A percentile compares a stretch with the other conserved stretches of the same genome.
phyloP scores from a whole-genome alignment of 1,140 invertebrate species.

The Babylonia areolata region DNA sequence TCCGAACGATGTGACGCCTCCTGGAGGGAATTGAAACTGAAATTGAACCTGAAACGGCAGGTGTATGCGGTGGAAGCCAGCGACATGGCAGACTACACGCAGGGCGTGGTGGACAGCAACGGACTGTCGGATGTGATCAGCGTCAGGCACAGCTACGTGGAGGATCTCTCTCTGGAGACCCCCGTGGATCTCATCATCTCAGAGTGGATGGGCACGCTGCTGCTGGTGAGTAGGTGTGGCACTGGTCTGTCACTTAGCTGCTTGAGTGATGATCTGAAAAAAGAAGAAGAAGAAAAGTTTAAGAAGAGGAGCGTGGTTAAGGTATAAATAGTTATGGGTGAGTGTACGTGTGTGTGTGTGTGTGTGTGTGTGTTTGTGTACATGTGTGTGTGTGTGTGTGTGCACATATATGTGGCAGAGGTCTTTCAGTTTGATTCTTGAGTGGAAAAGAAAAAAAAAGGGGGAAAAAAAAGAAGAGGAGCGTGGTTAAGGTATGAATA shows the following conservation, averaged over 20 bases:
- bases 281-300: no score
- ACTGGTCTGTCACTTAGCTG: no score
- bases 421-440: no score
- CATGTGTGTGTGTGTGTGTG: neutral
- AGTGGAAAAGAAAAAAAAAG: neutral
- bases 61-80: slow-evolving; percentile 69
- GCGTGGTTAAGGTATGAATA: no score
- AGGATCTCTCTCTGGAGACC: slow-evolving; percentile 52
- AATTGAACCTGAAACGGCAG: no score
- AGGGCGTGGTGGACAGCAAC: slow-evolving; percentile 63
- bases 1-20: no score
- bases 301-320: no score
- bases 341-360: neutral
- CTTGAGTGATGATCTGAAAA: no score
- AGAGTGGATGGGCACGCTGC: slow-evolving; percentile 76
- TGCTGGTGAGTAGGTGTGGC: slow-evolving; percentile 60
- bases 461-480: no score
- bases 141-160: slow-evolving; percentile 69
- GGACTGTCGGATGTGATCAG: slow-evolving; percentile 66
- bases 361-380: neutral
- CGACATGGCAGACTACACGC: slow-evolving; percentile 56
- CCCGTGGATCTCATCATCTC: slow-evolving; percentile 74
- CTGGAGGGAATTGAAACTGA: no score
- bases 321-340: no score
- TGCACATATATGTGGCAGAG: neutral